Conservation (phyloP, 1,140 invertebrate genomes). For the Drosophila cardini region DNA sequence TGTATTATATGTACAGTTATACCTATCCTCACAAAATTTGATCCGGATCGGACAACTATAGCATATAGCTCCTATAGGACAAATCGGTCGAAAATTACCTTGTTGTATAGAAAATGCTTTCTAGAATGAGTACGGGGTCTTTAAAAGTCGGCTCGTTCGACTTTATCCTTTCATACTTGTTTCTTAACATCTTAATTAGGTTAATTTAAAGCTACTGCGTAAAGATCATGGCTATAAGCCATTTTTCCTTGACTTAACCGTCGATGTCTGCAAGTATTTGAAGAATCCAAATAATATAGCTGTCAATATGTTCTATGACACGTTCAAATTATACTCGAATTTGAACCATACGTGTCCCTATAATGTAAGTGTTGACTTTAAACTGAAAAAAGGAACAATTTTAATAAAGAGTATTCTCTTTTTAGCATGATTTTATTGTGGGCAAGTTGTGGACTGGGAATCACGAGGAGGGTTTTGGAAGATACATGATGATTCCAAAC, state of each 20-base stretch:
- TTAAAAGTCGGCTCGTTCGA: too few relatives aligned
- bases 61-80: too few relatives aligned
- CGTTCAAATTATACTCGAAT: conserved; percentile 9
- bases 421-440: conserved; percentile 56
- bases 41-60: too few relatives aligned
- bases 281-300: conserved; percentile 2
- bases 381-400: neutral
- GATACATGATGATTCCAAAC: conserved; percentile 29
- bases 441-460: conserved; percentile 55
- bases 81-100: too few relatives aligned
- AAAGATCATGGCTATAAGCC: conserved; percentile 36
- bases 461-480: conserved; percentile 19
- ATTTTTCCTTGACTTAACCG: conserved; percentile 15
- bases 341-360: conserved; percentile 45
- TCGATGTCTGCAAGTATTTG: conserved; percentile 32
- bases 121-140: too few relatives aligned
- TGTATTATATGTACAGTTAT: too few relatives aligned
- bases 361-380: conserved; percentile 20
- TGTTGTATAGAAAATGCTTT: too few relatives aligned
- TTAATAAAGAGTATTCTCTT: neutral
- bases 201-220: neutral
- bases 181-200: neutral
- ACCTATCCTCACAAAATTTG: too few relatives aligned
- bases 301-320: neutral
- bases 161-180: too few relatives aligned